Evolutionary conservation across 2,888 invertebrate species (phyloP).

Genomic region (Spodoptera picta): DNA sequence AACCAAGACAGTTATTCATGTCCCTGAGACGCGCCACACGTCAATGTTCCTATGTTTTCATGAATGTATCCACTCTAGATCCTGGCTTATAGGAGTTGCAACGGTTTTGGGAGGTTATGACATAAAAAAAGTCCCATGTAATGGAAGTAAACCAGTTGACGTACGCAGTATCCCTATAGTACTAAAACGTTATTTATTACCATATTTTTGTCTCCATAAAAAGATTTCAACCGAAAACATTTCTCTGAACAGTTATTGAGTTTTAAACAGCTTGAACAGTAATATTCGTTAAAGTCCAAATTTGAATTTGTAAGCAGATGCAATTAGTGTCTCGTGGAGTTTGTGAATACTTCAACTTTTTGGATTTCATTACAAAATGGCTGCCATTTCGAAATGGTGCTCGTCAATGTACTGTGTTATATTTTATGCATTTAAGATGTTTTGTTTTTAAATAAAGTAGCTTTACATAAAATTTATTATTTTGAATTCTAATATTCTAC

Average conservation of each 20-base stretch:
- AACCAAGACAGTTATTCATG: no score
- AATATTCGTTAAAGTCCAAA: slow-evolving; percentile 55
- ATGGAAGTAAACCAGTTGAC: no score
- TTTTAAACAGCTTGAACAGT: slow-evolving; percentile 54
- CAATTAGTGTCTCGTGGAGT: slow-evolving; percentile 59
- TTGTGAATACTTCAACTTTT: slow-evolving; percentile 33
- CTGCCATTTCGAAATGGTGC: neutral
- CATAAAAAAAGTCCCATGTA: no score
- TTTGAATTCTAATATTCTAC: no score
- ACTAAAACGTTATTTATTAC: slow-evolving; percentile 9
- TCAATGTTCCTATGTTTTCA: no score
- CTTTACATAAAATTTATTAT: no score
- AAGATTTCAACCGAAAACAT: slow-evolving; percentile 23
- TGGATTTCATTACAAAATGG: slow-evolving; percentile 19
- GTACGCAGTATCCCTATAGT: neutral
- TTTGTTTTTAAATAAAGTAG: no score
- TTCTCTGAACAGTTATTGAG: slow-evolving; percentile 46
- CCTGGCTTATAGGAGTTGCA: no score
- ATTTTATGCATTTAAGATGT: neutral
- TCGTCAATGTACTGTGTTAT: slow-evolving; percentile 21
- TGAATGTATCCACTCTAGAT: no score
- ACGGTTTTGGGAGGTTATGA: no score
- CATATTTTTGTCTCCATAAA: slow-evolving; percentile 7
- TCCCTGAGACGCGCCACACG: no score
- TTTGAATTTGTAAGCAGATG: slow-evolving; percentile 57